These are phyloP conservation scores for Tautogolabrus adspersus DNA, from an alignment of 2,113 vertebrate species.

Conservation along the genomic window DNA sequence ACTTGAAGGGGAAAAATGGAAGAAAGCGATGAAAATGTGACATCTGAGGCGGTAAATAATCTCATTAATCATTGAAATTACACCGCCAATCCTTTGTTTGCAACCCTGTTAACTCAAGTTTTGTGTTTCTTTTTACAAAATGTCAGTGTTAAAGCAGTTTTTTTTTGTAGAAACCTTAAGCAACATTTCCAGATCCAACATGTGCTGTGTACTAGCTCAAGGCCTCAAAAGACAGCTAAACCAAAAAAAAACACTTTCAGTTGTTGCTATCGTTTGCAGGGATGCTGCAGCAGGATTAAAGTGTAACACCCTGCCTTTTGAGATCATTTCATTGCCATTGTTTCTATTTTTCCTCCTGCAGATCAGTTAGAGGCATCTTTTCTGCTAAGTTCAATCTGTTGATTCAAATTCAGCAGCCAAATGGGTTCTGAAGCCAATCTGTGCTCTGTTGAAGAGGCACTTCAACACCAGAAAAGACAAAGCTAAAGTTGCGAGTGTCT, in stretches of 20 bases:
- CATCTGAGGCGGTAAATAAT: slow-evolving; percentile 51
- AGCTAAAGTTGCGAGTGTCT: slow-evolving; percentile 23
- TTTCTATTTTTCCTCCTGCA: slow-evolving; percentile 38
- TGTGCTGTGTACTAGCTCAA: slow-evolving; percentile 5
- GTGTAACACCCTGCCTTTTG: slow-evolving; percentile 30
- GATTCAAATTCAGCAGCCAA: slow-evolving; percentile 51
- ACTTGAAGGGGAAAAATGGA: slow-evolving; percentile 29
- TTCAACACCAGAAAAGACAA: slow-evolving; percentile 24
- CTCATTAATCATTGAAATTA: slow-evolving; percentile 38
- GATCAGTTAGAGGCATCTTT: slow-evolving; percentile 53
- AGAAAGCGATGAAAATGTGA: slow-evolving; percentile 35
- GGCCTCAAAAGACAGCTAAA: slow-evolving; percentile 33
- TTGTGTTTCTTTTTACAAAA: slow-evolving; percentile 6
- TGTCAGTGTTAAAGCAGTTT: slow-evolving; percentile 24
- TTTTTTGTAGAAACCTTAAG: slow-evolving; percentile 13
- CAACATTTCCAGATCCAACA: slow-evolving; percentile 11
- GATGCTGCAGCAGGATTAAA: slow-evolving; percentile 40
- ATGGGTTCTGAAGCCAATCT: slow-evolving; percentile 49
- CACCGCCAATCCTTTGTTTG: slow-evolving; percentile 14
- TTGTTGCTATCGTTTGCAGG: slow-evolving; percentile 23
- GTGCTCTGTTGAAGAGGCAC: slow-evolving; percentile 41
- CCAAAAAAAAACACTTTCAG: slow-evolving; percentile 27
- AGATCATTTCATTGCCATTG: slow-evolving; percentile 44
- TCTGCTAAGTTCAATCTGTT: slow-evolving; percentile 55
- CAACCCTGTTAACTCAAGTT: slow-evolving; percentile 29